These are phyloP conservation scores for Drosophila cyrtoloma DNA, from an alignment of 2,888 invertebrate species.

Conservation along the genomic window DNA sequence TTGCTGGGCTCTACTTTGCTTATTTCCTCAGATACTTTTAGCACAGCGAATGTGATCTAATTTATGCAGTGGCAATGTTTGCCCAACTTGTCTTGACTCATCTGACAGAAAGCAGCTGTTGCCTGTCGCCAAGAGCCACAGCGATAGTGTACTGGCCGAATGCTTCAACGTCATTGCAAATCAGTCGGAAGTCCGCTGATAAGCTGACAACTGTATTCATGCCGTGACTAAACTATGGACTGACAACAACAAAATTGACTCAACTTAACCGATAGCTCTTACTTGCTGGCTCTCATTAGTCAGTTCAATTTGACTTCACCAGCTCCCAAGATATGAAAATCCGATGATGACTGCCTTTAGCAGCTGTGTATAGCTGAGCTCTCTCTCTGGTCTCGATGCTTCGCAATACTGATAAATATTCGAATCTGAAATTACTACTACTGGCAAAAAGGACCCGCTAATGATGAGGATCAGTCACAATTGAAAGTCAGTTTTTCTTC, in stretches of 20 bases:
- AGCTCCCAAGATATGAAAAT: neutral
- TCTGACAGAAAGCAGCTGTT: slow-evolving; percentile 6
- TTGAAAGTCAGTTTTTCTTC: neutral
- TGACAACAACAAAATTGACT: neutral
- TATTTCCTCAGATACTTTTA: slow-evolving; percentile 35
- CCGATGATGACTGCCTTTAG: neutral
- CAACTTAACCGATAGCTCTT: neutral
- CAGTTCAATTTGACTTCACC: neutral
- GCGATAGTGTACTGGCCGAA: slow-evolving; percentile 7
- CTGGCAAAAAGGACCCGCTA: neutral
- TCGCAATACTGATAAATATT: neutral
- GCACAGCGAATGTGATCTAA: slow-evolving; percentile 39
- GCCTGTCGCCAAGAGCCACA: slow-evolving; percentile 40
- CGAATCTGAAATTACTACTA: neutral
- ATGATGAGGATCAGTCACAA: neutral
- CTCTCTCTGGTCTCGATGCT: neutral
- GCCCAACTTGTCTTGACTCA: slow-evolving; percentile 22
- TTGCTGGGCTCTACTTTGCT: slow-evolving; percentile 10
- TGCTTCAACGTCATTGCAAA: slow-evolving; percentile 16
- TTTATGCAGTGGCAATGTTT: slow-evolving; percentile 40
- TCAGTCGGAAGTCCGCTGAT: slow-evolving; percentile 40
- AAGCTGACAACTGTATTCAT: slow-evolving; percentile 15
- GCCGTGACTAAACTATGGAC: slow-evolving; percentile 15
- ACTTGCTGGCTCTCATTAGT: neutral
- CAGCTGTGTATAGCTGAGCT: neutral